Evolutionary conservation across 2,888 invertebrate genomes (phyloP).

Genomic region (Chrysotoxum bicinctum): DNA sequence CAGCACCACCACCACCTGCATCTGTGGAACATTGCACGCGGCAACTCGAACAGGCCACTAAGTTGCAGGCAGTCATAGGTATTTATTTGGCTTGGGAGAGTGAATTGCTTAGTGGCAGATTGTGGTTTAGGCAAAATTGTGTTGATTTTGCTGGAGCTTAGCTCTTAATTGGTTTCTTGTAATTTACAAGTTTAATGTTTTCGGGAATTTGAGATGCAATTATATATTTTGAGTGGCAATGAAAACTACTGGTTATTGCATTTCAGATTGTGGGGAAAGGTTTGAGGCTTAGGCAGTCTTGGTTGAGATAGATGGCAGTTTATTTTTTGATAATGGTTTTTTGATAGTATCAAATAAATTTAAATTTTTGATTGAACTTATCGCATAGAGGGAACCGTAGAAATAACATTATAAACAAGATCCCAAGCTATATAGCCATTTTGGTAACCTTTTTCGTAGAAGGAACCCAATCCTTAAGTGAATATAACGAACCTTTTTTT

Average conservation of each 20-base stretch:
- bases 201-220: background rate
- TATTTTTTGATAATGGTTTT: background rate
- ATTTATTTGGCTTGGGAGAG: slow-evolving; percentile 4
- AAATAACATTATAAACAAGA: too few species aligned
- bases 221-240: slow-evolving; percentile 3
- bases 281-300: background rate
- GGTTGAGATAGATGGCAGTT: background rate
- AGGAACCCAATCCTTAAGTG: too few species aligned
- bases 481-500: too few species aligned
- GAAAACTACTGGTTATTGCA: background rate
- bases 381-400: too few species aligned
- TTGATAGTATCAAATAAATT: too few species aligned
- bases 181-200: slow-evolving; percentile 25
- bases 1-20: background rate
- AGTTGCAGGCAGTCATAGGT: background rate
- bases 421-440: too few species aligned
- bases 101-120: slow-evolving; percentile 19
- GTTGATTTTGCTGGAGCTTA: slow-evolving; percentile 24
- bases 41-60: background rate
- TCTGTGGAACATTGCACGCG: background rate
- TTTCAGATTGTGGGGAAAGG: background rate
- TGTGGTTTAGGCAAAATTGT: slow-evolving; percentile 31
- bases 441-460: too few species aligned
- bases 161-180: slow-evolving; percentile 32
- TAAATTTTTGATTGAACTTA: too few species aligned